A percentile compares a stretch with the other conserved stretches of the same genome.
Conservation (phyloP, 2,888 invertebrate genomes). For the Thecophora atra region DNA sequence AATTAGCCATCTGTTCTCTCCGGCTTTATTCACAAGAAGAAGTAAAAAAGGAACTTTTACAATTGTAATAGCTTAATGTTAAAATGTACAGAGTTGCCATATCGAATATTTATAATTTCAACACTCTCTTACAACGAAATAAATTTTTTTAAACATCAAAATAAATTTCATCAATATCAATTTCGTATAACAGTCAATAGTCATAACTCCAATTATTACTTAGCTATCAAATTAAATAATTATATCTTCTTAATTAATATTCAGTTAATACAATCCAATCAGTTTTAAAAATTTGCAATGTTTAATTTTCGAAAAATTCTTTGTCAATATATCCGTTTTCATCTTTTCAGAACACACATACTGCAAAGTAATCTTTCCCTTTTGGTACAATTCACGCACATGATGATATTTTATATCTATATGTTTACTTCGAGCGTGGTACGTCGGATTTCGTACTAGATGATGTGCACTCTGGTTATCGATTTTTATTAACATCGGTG, state of each 20-base stretch:
- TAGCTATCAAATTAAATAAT: no score
- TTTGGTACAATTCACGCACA: constrained; percentile 31
- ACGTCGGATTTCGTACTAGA: constrained; percentile 24
- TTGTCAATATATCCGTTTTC: constrained; percentile 30
- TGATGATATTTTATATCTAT: constrained; percentile 38
- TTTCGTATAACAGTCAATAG: no score
- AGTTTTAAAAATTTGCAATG: constrained; percentile 18
- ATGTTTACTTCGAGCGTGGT: constrained; percentile 37
- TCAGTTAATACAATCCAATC: constrained; percentile 17
- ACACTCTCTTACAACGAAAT: neutral
- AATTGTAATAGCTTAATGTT: no score
- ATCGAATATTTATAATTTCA: neutral
- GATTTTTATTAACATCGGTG: constrained; percentile 13
- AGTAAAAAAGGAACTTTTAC: no score
- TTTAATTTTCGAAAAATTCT: constrained; percentile 28
- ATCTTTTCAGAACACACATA: constrained; percentile 30
- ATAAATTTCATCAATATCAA: neutral
- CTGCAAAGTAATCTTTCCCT: constrained; percentile 18
- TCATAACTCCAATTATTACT: no score
- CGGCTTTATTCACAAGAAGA: no score
- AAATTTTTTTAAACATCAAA: neutral
- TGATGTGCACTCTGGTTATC: constrained; percentile 36
- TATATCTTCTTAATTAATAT: no score
- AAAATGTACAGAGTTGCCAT: constrained; percentile 6
- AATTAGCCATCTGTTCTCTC: no score